Evolutionary conservation across 2,113 vertebrate genomes (phyloP).

Genomic region (Pedetes capensis): DNA sequence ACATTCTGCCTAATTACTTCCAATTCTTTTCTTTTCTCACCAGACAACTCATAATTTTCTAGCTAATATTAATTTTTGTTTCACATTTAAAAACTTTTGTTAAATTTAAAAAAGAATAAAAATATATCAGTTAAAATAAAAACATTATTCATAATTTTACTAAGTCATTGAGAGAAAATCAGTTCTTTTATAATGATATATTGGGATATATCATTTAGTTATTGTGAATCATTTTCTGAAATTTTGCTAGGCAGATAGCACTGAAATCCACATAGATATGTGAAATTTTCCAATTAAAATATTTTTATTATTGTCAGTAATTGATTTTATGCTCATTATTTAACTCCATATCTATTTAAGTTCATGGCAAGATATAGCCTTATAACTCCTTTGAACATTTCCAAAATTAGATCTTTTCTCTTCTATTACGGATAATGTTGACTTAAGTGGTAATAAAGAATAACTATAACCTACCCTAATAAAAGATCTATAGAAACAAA

Average conservation of each 20-base stretch:
- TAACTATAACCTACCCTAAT: background rate
- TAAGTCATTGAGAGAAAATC: background rate
- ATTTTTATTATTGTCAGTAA: background rate
- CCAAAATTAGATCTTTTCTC: background rate
- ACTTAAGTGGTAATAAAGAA: background rate
- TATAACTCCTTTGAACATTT: background rate
- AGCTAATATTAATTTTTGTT: background rate
- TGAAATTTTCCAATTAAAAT: conserved; percentile 41
- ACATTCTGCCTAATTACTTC: background rate
- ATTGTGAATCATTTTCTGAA: background rate
- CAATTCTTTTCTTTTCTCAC: too few relatives aligned
- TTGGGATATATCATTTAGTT: background rate
- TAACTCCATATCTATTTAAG: background rate
- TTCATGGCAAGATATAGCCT: background rate
- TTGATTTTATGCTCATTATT: conserved; percentile 27
- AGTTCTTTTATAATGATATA: background rate
- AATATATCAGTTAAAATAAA: background rate
- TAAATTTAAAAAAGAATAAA: conserved; percentile 23
- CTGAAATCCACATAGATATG: background rate
- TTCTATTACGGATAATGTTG: background rate
- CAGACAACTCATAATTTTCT: background rate
- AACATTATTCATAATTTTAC: conserved; percentile 17
- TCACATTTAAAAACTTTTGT: background rate
- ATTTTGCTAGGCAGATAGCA: background rate
- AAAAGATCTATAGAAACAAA: background rate